Percentiles rank a stretch among this genome's conserved stretches.
These are phyloP conservation scores for Pelodiscus sinensis DNA, from an alignment of 2,113 vertebrate genomes.

Conservation along the genomic window DNA sequence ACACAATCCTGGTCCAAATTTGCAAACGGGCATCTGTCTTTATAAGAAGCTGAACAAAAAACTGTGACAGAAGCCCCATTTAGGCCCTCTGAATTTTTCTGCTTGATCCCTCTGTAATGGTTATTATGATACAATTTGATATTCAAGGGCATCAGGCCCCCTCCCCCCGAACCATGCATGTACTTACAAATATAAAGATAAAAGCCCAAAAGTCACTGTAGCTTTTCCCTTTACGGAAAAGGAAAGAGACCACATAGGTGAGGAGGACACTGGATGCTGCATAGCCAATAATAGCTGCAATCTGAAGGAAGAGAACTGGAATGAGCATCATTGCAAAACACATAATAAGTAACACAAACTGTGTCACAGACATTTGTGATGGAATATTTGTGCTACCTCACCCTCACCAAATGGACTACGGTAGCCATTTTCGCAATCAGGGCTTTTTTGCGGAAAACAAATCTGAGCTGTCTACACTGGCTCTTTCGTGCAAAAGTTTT, in stretches of 20 bases:
- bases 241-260: conserved; percentile 69
- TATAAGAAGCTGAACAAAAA: not conserved
- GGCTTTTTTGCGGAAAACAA: too few species aligned
- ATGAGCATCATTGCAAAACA: not conserved
- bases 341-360: not conserved
- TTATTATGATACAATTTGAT: not conserved
- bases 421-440: too few species aligned
- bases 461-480: too few species aligned
- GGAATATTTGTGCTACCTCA: not conserved
- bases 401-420: not conserved
- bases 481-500: too few species aligned
- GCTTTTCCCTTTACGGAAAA: conserved; percentile 53
- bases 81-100: not conserved
- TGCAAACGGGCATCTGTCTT: not conserved
- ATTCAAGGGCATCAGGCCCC: not conserved
- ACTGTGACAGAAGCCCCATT: too few species aligned
- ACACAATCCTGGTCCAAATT: not conserved
- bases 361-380: not conserved
- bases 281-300: conserved; percentile 22
- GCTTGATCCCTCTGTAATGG: not conserved
- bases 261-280: conserved; percentile 76
- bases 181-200: conserved; percentile 72
- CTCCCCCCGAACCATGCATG: not conserved
- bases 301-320: conserved; percentile 46
- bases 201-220: conserved; percentile 69